A percentile compares a stretch with the other conserved stretches of the same genome.
These are phyloP conservation scores for Myrmophylax atrothorax DNA, from an alignment of 2,113 vertebrate species.

Conservation along the genomic window DNA sequence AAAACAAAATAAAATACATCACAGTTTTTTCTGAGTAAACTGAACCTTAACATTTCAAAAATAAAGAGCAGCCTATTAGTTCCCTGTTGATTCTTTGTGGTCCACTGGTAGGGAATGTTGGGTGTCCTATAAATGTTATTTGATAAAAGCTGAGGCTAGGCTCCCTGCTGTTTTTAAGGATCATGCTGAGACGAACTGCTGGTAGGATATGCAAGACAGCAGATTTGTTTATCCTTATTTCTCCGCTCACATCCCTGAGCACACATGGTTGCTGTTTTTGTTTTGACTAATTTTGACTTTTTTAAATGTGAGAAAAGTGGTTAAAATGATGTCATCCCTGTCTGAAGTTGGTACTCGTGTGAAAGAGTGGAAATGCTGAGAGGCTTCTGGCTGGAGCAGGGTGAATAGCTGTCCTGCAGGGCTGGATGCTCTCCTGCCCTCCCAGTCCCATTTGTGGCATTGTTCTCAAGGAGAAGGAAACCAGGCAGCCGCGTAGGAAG, in stretches of 20 bases:
- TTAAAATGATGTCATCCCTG: conserved; percentile 59
- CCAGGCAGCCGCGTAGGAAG: not conserved
- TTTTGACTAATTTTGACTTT: conserved; percentile 71
- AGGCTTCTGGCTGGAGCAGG: not conserved
- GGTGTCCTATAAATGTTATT: conserved; percentile 51
- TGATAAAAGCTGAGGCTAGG: conserved; percentile 47
- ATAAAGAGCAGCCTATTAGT: conserved; percentile 3
- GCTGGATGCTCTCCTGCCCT: not conserved
- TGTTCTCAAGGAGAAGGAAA: not conserved
- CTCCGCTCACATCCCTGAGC: conserved; percentile 59
- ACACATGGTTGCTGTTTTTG: conserved; percentile 71
- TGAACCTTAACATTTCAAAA: conserved; percentile 36
- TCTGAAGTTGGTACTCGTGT: conserved; percentile 37
- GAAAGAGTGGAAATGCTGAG: conserved; percentile 64
- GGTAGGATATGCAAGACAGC: conserved; percentile 38
- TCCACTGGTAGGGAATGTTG: not conserved
- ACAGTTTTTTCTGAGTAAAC: not conserved
- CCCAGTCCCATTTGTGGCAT: not conserved
- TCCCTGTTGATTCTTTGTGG: conserved; percentile 43
- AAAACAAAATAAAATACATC: not conserved
- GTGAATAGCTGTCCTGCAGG: not conserved
- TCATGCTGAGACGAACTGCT: conserved; percentile 20
- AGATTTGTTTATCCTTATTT: conserved; percentile 57
- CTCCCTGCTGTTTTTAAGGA: conserved; percentile 53
- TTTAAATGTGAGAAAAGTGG: conserved; percentile 69